These are phyloP conservation scores for Coranthus polyacanthus DNA, from an alignment of 2,797 vertebrate genomes.

Conservation along the genomic window DNA sequence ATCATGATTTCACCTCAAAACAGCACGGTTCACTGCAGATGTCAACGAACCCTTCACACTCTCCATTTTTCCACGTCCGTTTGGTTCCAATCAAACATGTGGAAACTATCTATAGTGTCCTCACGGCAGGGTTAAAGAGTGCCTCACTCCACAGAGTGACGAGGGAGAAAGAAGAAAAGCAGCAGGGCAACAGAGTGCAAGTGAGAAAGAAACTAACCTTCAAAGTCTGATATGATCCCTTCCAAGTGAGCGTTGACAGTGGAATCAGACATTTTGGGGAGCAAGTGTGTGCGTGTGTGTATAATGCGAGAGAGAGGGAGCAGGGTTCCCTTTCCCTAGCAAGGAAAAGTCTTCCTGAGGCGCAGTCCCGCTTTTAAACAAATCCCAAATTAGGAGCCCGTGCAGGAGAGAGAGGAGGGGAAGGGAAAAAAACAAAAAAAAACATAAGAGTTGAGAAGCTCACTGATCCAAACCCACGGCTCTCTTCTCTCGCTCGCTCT, in stretches of 20 bases:
- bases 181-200: slow-evolving; percentile 28
- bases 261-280: slow-evolving; percentile 93
- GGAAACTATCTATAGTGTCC: slow-evolving; percentile 76
- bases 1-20: slow-evolving; percentile 34
- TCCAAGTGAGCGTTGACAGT: slow-evolving; percentile 97
- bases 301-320: slow-evolving; percentile 61
- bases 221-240: slow-evolving; percentile 98
- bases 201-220: slow-evolving; percentile 88
- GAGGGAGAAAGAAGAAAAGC: slow-evolving; percentile 24
- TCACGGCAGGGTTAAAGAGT: slow-evolving; percentile 71
- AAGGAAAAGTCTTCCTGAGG: slow-evolving; percentile 81
- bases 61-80: slow-evolving; percentile 50
- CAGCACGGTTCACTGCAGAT: slow-evolving; percentile 60
- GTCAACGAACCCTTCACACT: slow-evolving; percentile 50
- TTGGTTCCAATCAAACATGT: slow-evolving; percentile 70
- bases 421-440: slow-evolving; percentile 36
- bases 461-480: slow-evolving; percentile 72
- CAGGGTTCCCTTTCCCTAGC: slow-evolving; percentile 81
- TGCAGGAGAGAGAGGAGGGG: slow-evolving; percentile 50
- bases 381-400: slow-evolving; percentile 89
- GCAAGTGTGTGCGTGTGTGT: slow-evolving; percentile 54
- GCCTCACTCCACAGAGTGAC: slow-evolving; percentile 31
- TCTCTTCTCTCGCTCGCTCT: slow-evolving; percentile 21
- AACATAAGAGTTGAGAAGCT: slow-evolving; percentile 55
- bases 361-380: slow-evolving; percentile 84